Evolutionary conservation across 2,797 vertebrate genomes (phyloP).

Genomic region (Sorex maritimensis): DNA sequence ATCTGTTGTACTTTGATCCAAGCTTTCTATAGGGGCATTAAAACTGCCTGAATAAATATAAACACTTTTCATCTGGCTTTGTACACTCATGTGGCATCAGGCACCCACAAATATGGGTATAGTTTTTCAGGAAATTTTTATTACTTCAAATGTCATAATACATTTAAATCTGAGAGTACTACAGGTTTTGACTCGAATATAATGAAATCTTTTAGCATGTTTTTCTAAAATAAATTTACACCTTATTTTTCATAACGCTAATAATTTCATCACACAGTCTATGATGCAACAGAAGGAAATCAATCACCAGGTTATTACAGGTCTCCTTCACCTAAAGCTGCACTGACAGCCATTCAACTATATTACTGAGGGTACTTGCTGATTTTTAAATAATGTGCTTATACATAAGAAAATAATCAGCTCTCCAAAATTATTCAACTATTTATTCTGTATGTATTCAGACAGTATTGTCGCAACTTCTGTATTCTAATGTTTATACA

Average conservation of each 20-base stretch:
- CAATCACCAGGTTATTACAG: conserved; percentile 18
- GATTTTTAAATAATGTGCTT: conserved; percentile 59
- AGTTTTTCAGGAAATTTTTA: conserved; percentile 59
- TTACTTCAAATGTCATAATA: conserved; percentile 62
- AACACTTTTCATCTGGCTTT: conserved; percentile 2
- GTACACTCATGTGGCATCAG: background rate
- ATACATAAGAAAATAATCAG: conserved; percentile 29
- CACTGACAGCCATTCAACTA: conserved; percentile 11
- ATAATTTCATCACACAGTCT: conserved; percentile 75
- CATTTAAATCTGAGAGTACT: conserved; percentile 39
- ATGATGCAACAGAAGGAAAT: conserved; percentile 80
- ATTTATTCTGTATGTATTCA: background rate
- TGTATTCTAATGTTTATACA: background rate
- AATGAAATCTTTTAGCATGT: conserved; percentile 47
- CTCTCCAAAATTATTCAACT: conserved; percentile 37
- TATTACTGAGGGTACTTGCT: conserved; percentile 10
- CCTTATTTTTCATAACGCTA: conserved; percentile 66
- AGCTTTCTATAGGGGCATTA: conserved; percentile 19
- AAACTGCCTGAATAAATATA: conserved; percentile 19
- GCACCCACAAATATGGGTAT: conserved; percentile 1
- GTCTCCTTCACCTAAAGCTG: conserved; percentile 59
- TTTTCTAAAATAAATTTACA: conserved; percentile 68
- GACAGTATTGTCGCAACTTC: conserved; percentile 65
- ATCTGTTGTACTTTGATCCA: conserved; percentile 19
- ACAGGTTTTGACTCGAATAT: conserved; percentile 12